Percentiles rank a stretch among this genome's conserved stretches.
These are phyloP conservation scores for Ptychobarbus kaznakovi DNA, from an alignment of 2,797 vertebrate species.

Conservation along the genomic window DNA sequence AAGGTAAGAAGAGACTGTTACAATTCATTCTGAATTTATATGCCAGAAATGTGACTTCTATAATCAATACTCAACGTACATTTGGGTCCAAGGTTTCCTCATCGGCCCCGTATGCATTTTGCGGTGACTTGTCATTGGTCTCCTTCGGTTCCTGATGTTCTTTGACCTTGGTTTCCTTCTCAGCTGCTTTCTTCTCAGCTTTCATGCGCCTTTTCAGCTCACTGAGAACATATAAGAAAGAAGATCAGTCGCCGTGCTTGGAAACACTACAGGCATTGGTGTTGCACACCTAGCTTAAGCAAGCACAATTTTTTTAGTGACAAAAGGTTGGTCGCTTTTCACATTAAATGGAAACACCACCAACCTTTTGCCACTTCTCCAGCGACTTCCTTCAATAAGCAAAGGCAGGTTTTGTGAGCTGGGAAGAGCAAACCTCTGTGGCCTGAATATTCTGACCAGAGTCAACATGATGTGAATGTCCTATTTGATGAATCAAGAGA, in stretches of 20 bases:
- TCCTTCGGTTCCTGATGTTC: constrained; percentile 78
- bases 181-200: constrained; percentile 91
- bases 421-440: constrained; percentile 77
- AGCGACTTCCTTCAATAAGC: constrained; percentile 79
- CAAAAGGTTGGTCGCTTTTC: constrained; percentile 83
- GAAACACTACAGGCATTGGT: neutral
- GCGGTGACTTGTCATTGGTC: constrained; percentile 74
- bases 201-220: constrained; percentile 95
- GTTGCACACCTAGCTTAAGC: neutral
- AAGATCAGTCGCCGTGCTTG: neutral
- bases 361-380: constrained; percentile 92
- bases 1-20: neutral
- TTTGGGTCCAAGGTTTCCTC: constrained; percentile 94
- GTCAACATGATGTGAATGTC: too few relatives aligned
- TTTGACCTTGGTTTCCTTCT: constrained; percentile 88
- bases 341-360: constrained; percentile 83
- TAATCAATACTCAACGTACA: constrained; percentile 73
- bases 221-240: constrained; percentile 72
- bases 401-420: constrained; percentile 73
- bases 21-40: neutral
- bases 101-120: constrained; percentile 71
- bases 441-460: constrained; percentile 79
- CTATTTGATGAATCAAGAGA: constrained; percentile 9
- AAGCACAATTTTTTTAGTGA: constrained; percentile 64
- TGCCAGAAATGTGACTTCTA: neutral